Base-by-base conservation (phyloP, 2,113 vertebrate genomes). In the Oryzias celebensis region DNA sequence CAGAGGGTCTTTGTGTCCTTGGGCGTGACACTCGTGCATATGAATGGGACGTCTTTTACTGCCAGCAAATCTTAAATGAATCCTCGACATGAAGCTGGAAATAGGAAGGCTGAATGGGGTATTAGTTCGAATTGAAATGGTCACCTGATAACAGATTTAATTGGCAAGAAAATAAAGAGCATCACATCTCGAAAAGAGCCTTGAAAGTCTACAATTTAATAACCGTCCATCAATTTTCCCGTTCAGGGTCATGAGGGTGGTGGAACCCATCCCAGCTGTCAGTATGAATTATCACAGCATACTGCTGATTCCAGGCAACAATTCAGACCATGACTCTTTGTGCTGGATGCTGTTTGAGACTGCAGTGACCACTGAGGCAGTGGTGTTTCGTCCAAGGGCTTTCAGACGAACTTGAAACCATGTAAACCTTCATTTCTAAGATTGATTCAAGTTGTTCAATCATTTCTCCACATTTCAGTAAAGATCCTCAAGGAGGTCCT, bases 1-100 rank as follows among this genome's bases (percentile, higher is more conserved):
- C 14, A 61, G 15, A 20, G 22, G 20, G 23, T 47, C 26, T 46
- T 65, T 22, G 42, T 62, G 58, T 59, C 64, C 64, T 72, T 77
- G 56, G 52, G 70, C 18, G 17, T 22, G 44, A 58, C 42, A 57
- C 43, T 43, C 36, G 20, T 52, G 50, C 22, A 14, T 46, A 44
- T 22, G 46, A 61, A 60, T 52, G 42, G 24, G 13, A 3, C 7
- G 16, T 47, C 1, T 59, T 57, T 53, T 49, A 59, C 23, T 46
- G 24, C 10, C 47, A 22, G n/a, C 20, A 50, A 57, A 60, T 69
- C 48, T 57, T 24, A 31, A 51, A 24, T 53, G 49, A 74, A 36
- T 50, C 43, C 28, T 18, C 4, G 50, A 52, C 42, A 46, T 52
- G 3, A 59, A 61, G 20, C 36, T 59, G 15, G n/a, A 61, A 57